A percentile compares a stretch with the other conserved stretches of the same genome.
Evolutionary conservation across 1,140 invertebrate species (phyloP).

Genomic region (Hermatobates lingyangjiaoensis): DNA sequence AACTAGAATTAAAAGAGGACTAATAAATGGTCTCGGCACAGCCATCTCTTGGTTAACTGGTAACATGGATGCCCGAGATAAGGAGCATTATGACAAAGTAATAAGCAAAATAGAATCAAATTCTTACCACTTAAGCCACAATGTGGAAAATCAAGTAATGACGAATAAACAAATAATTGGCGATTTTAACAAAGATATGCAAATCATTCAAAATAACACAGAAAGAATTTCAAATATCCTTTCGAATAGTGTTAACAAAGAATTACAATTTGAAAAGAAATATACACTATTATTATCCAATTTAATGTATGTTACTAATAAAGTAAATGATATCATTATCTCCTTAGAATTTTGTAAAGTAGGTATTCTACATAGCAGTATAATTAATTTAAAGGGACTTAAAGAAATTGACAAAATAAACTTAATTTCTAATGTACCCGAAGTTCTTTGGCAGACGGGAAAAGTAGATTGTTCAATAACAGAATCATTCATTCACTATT

Average conservation of each 20-base stretch:
- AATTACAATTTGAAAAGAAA: neutral
- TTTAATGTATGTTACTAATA: neutral
- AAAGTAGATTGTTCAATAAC: neutral
- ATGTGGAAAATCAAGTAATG: neutral
- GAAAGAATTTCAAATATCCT: neutral
- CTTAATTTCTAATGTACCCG: neutral
- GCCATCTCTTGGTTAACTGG: constrained; percentile 2
- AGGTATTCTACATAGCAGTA: neutral
- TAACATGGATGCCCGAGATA: constrained; percentile 1
- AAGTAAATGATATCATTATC: neutral
- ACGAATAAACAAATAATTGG: neutral
- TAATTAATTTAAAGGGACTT: neutral
- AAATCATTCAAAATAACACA: neutral
- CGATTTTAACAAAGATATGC: neutral
- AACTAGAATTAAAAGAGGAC: neutral
- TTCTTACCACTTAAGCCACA: neutral
- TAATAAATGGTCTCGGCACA: neutral
- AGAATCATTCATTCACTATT: neutral
- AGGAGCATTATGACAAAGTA: neutral
- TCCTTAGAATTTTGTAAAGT: constrained; percentile 2
- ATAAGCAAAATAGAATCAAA: neutral
- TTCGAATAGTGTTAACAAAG: no score
- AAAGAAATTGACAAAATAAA: neutral
- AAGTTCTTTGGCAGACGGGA: neutral
- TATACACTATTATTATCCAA: neutral